Conservation (phyloP, 1,140 invertebrate species). For the Trachymyrmex cornetzi region DNA sequence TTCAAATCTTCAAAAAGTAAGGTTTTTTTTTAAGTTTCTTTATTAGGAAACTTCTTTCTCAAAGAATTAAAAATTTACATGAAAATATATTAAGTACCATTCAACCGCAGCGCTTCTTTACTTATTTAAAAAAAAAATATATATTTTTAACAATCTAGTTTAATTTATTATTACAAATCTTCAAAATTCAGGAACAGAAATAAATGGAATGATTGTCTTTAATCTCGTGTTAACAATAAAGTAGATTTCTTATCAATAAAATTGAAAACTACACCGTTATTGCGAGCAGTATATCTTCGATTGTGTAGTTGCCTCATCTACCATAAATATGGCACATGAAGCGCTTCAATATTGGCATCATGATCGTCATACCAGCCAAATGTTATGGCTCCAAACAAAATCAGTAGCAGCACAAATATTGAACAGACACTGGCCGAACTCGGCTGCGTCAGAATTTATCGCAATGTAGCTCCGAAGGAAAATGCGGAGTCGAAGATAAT, state of each 20-base stretch:
- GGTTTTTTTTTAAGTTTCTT: too few relatives aligned
- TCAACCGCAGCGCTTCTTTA: too few relatives aligned
- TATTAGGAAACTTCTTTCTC: too few relatives aligned
- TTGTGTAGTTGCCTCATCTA: not conserved
- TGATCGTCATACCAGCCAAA: not conserved
- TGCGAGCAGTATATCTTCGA: not conserved
- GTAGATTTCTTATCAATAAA: not conserved
- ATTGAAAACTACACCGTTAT: not conserved
- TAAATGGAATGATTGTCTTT: not conserved
- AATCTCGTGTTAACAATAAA: not conserved
- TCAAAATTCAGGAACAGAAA: not conserved
- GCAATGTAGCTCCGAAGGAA: not conserved
- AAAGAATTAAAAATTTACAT: too few relatives aligned
- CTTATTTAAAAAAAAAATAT: too few relatives aligned
- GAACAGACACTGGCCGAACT: slow-evolving; percentile 12
- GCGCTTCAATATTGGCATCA: not conserved
- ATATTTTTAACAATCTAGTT: too few relatives aligned
- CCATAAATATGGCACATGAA: not conserved
- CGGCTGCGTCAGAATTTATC: slow-evolving; percentile 25
- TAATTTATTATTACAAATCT: too few relatives aligned
- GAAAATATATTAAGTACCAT: too few relatives aligned
- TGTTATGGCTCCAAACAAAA: slow-evolving; percentile 27
- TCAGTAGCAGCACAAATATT: slow-evolving; percentile 41
- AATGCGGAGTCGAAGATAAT: not conserved
- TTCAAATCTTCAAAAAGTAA: too few relatives aligned